These are phyloP conservation scores for Carduelis carduelis DNA, from an alignment of 2,797 vertebrate genomes.

Conservation along the genomic window DNA sequence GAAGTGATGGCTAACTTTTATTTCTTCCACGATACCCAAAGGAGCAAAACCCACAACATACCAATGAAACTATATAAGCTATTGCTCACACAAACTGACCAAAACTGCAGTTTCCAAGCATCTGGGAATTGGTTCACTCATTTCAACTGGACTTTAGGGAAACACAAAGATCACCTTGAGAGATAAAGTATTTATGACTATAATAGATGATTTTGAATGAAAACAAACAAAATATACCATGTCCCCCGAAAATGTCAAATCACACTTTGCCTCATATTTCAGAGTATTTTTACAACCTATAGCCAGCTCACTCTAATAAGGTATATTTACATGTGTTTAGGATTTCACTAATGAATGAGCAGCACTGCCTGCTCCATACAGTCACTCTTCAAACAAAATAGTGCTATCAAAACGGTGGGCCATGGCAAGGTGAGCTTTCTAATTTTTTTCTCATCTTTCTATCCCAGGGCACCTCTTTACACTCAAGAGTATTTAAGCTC, in stretches of 20 bases:
- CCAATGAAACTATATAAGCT: background rate
- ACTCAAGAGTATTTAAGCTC: background rate
- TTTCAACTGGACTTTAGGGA: background rate
- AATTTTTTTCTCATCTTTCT: background rate
- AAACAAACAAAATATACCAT: background rate
- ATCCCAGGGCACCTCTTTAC: background rate
- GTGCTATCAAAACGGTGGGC: background rate
- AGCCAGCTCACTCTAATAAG: background rate
- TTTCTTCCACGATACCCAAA: background rate
- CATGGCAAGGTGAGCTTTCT: background rate
- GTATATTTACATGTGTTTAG: background rate
- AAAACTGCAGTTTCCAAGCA: background rate
- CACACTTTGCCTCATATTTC: background rate
- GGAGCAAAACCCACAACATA: background rate
- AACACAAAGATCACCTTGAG: background rate
- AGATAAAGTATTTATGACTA: background rate
- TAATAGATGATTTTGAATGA: background rate
- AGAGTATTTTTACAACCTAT: background rate
- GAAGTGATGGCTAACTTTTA: background rate
- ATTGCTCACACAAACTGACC: background rate
- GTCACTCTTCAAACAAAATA: background rate
- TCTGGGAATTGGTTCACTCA: background rate
- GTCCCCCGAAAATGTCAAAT: background rate
- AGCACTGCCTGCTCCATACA: background rate
- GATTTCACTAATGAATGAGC: background rate